Conservation (phyloP, 2,113 vertebrate genomes). For the Lepisosteus oculatus region DNA sequence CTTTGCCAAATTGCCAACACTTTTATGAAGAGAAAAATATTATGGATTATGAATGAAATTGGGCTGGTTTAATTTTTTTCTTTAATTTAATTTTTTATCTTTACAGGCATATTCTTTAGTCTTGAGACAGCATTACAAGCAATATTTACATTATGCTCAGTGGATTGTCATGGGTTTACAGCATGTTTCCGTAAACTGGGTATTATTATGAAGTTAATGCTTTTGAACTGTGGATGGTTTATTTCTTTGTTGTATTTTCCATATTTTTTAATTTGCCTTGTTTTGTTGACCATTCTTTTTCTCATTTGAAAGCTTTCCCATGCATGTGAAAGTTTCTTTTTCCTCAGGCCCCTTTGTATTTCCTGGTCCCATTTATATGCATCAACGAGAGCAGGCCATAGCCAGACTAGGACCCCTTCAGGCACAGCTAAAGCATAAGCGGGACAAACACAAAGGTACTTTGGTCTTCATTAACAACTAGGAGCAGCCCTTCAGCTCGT, state of each 20-base stretch:
- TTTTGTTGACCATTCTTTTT: constrained; percentile 65
- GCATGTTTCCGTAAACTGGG: no score
- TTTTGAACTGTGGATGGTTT: constrained; percentile 29
- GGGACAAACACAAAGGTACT: constrained; percentile 99
- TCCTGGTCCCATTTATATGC: constrained; percentile 97
- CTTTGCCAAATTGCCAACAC: no score
- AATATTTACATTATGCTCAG: no score
- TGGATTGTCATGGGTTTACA: no score
- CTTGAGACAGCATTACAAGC: no score
- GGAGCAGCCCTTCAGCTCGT: constrained; percentile 58
- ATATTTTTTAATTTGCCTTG: constrained; percentile 56
- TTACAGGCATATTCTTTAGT: no score
- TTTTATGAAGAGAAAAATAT: no score
- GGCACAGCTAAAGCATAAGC: constrained; percentile 95
- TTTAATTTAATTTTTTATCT: no score
- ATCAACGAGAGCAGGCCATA: constrained; percentile 98
- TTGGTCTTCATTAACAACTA: constrained; percentile 82
- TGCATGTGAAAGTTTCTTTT: constrained; percentile 98
- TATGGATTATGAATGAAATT: no score
- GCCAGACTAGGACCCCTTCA: constrained; percentile 99
- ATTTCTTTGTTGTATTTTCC: constrained; percentile 58
- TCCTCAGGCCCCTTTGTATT: constrained; percentile 98
- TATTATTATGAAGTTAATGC: background rate
- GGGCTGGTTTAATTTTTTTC: no score
- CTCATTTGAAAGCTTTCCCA: constrained; percentile 89